Percentiles rank a stretch among this genome's conserved stretches.
Evolutionary conservation across 2,113 vertebrate species (phyloP).

Genomic region (Salvelinus namaycush): DNA sequence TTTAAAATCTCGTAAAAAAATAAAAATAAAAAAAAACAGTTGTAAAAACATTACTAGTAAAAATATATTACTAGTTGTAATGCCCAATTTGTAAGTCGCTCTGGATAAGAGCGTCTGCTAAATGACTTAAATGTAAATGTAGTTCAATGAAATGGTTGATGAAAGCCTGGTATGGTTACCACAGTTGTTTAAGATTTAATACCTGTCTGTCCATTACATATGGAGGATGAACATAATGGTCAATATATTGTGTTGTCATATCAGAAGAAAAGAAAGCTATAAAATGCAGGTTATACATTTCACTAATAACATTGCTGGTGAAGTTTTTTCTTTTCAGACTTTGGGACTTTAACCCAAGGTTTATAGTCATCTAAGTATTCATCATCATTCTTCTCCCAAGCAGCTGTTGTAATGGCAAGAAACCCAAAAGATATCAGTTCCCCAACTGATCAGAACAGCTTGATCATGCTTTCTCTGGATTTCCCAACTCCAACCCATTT

Average conservation of each 20-base stretch:
- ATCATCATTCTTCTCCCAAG: constrained; percentile 28
- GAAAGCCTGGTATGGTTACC: neutral
- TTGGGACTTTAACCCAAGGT: constrained; percentile 21
- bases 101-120: too few species aligned
- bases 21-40: neutral
- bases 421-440: constrained; percentile 5
- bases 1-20: neutral
- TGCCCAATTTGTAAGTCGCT: too few species aligned
- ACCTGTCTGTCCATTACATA: neutral
- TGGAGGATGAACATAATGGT: neutral
- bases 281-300: constrained; percentile 52
- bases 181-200: neutral
- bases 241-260: neutral
- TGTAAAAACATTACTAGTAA: neutral
- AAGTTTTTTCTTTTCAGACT: constrained; percentile 34
- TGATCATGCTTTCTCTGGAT: constrained; percentile 78
- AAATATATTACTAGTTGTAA: neutral
- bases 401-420: neutral
- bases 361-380: constrained; percentile 13
- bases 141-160: neutral
- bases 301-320: constrained; percentile 51
- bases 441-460: constrained; percentile 65
- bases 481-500: constrained; percentile 82
- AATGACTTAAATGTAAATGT: too few species aligned
- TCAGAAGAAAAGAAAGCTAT: neutral